A percentile compares a stretch with the other conserved stretches of the same genome.
These are phyloP conservation scores for Lepidiolamprologus cunningtoni DNA, from an alignment of 2,113 vertebrate genomes.

Conservation along the genomic window DNA sequence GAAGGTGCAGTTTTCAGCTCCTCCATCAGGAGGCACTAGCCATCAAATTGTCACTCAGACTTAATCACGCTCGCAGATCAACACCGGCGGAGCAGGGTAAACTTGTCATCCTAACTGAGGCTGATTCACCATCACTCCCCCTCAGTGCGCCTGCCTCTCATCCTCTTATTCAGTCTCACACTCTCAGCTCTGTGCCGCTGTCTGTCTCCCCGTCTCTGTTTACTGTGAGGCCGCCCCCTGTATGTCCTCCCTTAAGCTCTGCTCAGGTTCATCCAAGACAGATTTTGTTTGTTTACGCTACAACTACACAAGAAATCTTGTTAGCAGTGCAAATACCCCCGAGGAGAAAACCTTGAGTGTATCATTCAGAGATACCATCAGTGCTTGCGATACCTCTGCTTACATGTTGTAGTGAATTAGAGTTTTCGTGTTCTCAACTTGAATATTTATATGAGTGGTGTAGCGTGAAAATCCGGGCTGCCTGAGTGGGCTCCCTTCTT, in stretches of 20 bases:
- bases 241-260: neutral
- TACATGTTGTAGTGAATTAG: neutral
- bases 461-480: neutral
- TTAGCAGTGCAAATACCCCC: neutral
- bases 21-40: constrained; percentile 62
- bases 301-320: neutral
- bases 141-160: constrained; percentile 22
- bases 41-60: constrained; percentile 31
- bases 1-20: constrained; percentile 17
- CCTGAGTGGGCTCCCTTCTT: neutral
- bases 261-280: neutral
- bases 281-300: constrained; percentile 14
- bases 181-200: constrained; percentile 15
- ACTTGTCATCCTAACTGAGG: constrained; percentile 44
- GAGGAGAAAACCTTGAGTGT: neutral
- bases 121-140: constrained; percentile 48
- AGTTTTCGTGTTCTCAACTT: neutral
- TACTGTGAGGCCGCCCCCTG: neutral
- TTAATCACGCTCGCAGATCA: constrained; percentile 3
- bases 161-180: constrained; percentile 28
- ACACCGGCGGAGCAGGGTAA: neutral
- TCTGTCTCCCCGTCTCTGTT: constrained; percentile 3
- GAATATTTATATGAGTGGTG: neutral
- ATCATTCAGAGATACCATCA: neutral
- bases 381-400: neutral